Conservation (phyloP, 1,140 invertebrate genomes). For the Brachionus paranguensis region DNA sequence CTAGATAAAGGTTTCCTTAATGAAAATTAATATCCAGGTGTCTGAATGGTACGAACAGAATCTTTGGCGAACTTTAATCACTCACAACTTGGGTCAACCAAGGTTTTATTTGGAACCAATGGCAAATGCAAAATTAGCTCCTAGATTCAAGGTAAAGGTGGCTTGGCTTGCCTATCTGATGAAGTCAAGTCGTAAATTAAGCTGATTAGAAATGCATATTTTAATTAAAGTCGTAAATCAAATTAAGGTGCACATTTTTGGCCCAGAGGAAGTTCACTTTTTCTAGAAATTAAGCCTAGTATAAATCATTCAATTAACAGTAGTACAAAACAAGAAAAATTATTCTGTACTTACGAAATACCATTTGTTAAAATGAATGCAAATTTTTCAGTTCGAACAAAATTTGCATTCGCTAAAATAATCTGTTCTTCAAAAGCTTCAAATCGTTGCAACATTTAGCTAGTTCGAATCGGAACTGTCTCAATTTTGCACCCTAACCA, state of each 20-base stretch:
- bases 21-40: background rate
- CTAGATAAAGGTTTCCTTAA: background rate
- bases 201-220: background rate
- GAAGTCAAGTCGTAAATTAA: background rate
- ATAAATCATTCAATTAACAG: conserved; percentile 31
- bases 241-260: background rate
- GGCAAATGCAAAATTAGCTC: background rate
- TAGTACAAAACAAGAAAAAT: background rate
- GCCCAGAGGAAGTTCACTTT: background rate
- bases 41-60: background rate
- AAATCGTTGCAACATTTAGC: background rate
- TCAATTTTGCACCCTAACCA: background rate
- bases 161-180: background rate
- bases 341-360: conserved; percentile 7
- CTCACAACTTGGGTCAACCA: background rate
- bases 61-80: background rate
- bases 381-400: background rate
- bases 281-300: background rate
- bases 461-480: background rate
- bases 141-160: background rate
- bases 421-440: background rate
- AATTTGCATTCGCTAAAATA: background rate
- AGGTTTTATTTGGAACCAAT: background rate
- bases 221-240: background rate
- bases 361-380: background rate